Evolutionary conservation across 2,888 invertebrate genomes (phyloP).

Genomic region (Orthosia gothica): DNA sequence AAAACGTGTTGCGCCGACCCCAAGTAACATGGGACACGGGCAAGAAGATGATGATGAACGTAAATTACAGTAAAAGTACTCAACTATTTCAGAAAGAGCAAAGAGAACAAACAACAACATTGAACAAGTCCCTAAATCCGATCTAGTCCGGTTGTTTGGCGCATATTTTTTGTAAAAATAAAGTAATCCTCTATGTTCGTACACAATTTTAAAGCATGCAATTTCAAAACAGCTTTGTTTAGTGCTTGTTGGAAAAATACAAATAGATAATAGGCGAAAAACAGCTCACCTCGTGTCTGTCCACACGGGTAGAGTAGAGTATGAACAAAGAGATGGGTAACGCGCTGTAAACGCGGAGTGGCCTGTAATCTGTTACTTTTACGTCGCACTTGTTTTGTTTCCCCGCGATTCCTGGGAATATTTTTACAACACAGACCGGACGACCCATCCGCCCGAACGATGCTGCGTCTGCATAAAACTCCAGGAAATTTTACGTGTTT

Average conservation of each 20-base stretch:
- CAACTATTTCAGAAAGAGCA: constrained; percentile 40
- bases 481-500: constrained; percentile 86
- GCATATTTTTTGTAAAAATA: constrained; percentile 34
- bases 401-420: constrained; percentile 79
- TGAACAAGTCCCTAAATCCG: constrained; percentile 30
- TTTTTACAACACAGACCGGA: constrained; percentile 81
- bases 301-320: constrained; percentile 27
- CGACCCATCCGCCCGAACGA: constrained; percentile 81
- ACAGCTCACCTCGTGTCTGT: constrained; percentile 65
- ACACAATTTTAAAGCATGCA: constrained; percentile 40
- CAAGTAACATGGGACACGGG: too few species aligned
- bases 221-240: constrained; percentile 27
- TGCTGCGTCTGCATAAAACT: constrained; percentile 85
- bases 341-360: constrained; percentile 81
- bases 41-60: too few species aligned
- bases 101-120: constrained; percentile 25
- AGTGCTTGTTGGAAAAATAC: constrained; percentile 29
- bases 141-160: constrained; percentile 20
- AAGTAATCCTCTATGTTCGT: constrained; percentile 40
- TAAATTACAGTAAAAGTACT: constrained; percentile 6
- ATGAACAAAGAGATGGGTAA: constrained; percentile 71
- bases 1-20: too few species aligned
- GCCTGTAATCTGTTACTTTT: constrained; percentile 83
- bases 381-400: constrained; percentile 82
- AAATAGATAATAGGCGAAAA: constrained; percentile 20